phyloP scores from a whole-genome alignment of 1,140 invertebrate genomes.

The Antheraea mylitta region DNA sequence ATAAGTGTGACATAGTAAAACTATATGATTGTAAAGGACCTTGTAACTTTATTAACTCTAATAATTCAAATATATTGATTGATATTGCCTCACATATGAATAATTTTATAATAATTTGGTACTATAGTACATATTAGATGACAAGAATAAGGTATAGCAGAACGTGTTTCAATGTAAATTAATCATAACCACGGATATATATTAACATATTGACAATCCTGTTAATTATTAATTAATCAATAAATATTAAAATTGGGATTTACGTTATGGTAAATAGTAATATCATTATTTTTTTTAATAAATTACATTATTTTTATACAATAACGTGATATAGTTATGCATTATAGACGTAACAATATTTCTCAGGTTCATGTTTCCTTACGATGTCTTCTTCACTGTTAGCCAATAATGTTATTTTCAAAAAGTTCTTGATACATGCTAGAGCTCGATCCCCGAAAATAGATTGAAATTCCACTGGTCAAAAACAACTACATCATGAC shows the following conservation, averaged over 20 bases:
- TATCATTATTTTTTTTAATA: not conserved
- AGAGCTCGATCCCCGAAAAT: no score
- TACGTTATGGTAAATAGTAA: slow-evolving; percentile 4
- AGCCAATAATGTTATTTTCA: no score
- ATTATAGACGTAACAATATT: no score
- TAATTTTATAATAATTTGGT: slow-evolving; percentile 18
- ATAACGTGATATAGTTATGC: no score
- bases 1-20: not conserved
- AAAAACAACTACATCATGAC: no score
- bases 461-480: no score
- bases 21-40: slow-evolving; percentile 7
- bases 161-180: slow-evolving; percentile 17
- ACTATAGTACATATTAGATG: slow-evolving; percentile 7
- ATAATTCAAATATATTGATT: slow-evolving; percentile 19
- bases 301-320: not conserved
- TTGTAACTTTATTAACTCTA: slow-evolving; percentile 22
- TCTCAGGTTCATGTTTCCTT: no score
- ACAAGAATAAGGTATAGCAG: slow-evolving; percentile 14
- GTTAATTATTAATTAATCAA: slow-evolving; percentile 17
- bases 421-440: no score
- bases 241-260: not conserved
- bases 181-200: slow-evolving; percentile 15
- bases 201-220: slow-evolving; percentile 20
- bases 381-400: no score
- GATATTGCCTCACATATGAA: slow-evolving; percentile 26